Conservation (phyloP, 2,113 vertebrate genomes). For the Grammomys surdaster region DNA sequence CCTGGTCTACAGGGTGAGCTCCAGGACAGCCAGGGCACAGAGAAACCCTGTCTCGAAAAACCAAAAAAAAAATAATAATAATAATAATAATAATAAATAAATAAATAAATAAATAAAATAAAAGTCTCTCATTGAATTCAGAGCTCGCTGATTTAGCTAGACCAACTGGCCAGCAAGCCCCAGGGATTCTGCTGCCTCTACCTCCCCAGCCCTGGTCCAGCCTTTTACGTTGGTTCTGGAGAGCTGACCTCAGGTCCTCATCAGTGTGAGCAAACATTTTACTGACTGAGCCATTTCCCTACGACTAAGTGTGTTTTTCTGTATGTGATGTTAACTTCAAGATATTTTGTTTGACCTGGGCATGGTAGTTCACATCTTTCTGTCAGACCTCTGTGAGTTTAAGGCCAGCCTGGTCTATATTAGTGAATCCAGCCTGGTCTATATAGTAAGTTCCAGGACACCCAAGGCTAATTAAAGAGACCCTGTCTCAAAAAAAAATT, state of each 20-base stretch:
- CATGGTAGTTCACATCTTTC: neutral
- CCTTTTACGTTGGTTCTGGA: neutral
- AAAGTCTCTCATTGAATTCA: neutral
- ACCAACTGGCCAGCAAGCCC: neutral
- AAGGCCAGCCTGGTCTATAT: neutral
- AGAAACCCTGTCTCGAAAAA: too few relatives aligned
- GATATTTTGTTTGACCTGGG: conserved; percentile 19
- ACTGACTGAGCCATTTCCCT: neutral
- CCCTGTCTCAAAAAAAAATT: neutral
- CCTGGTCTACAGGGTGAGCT: too few relatives aligned
- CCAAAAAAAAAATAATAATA: too few relatives aligned
- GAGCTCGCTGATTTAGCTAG: too few relatives aligned
- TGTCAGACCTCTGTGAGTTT: neutral
- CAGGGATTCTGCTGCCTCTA: neutral
- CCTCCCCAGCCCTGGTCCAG: neutral
- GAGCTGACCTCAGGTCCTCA: neutral
- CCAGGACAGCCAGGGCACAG: too few relatives aligned
- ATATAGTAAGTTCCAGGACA: neutral
- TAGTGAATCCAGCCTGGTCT: neutral
- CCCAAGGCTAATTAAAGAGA: neutral
- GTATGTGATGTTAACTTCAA: conserved; percentile 55
- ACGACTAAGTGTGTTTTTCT: neutral
- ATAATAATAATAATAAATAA: too few relatives aligned
- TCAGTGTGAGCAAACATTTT: neutral
- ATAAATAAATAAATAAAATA: too few relatives aligned